phyloP scores from a whole-genome alignment of 2,797 vertebrate species.

The Tapera naevia region DNA sequence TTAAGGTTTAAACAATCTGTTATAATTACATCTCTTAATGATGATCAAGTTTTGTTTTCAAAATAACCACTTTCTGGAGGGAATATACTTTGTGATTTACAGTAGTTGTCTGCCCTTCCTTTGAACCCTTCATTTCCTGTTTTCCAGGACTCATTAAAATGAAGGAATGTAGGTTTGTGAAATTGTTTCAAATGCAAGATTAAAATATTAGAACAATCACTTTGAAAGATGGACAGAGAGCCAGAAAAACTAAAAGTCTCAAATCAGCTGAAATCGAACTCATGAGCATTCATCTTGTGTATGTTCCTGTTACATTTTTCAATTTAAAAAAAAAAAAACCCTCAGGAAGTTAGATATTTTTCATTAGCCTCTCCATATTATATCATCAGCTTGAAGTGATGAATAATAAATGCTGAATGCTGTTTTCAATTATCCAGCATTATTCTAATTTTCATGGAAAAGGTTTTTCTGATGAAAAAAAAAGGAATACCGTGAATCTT shows the following conservation, averaged over 20 bases:
- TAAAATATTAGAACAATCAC: constrained; percentile 47
- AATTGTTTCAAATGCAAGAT: constrained; percentile 60
- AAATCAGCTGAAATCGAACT: constrained; percentile 37
- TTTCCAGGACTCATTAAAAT: constrained; percentile 73
- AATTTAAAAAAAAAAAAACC: not conserved
- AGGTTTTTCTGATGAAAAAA: not conserved
- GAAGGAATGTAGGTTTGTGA: constrained; percentile 78
- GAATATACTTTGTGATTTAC: constrained; percentile 83
- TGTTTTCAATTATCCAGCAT: not conserved
- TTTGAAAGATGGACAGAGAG: constrained; percentile 30
- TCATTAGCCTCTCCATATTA: not conserved
- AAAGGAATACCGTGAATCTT: not conserved
- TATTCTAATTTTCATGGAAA: not conserved
- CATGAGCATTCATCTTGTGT: not conserved
- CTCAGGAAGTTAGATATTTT: not conserved
- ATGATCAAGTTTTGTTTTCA: constrained; percentile 74
- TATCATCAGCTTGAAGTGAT: constrained; percentile 1
- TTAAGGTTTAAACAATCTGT: constrained; percentile 78
- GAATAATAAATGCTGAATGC: constrained; percentile 3
- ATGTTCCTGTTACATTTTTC: not conserved
- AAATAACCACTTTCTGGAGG: constrained; percentile 76
- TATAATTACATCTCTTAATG: constrained; percentile 83
- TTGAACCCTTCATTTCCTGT: constrained; percentile 85
- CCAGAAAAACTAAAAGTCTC: not conserved
- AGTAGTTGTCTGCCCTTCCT: constrained; percentile 81